phyloP scores from a whole-genome alignment of 2,888 invertebrate genomes.

The Macropis europaea region DNA sequence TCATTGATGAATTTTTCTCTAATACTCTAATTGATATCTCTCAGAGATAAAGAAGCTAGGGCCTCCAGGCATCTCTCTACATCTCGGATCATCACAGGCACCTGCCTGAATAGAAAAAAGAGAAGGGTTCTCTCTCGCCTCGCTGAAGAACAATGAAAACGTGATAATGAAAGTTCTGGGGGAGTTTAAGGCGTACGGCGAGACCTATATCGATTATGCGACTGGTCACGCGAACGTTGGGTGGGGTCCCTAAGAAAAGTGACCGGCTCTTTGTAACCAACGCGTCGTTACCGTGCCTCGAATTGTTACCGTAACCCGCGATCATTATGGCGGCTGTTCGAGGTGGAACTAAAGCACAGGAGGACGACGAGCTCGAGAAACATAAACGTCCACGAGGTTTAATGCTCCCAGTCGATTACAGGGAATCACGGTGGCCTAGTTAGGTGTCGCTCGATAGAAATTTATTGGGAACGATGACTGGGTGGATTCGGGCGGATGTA shows the following conservation, averaged over 20 bases:
- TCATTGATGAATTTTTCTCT: too few species aligned
- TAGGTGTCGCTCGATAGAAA: background rate
- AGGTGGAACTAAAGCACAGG: background rate
- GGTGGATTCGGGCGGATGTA: background rate
- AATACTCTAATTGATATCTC: too few species aligned
- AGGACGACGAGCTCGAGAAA: slow-evolving; percentile 8
- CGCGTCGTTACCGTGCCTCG: slow-evolving; percentile 40
- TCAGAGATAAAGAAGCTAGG: too few species aligned
- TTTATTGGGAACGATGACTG: slow-evolving; percentile 9
- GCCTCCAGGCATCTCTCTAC: too few species aligned
- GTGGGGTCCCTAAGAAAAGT: slow-evolving; percentile 59
- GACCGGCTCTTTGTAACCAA: slow-evolving; percentile 29
- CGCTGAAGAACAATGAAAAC: slow-evolving; percentile 2
- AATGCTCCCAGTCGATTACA: slow-evolving; percentile 1
- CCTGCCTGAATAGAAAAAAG: too few species aligned
- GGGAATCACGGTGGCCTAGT: slow-evolving; percentile 2
- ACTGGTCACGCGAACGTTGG: slow-evolving; percentile 70
- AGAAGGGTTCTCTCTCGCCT: too few species aligned
- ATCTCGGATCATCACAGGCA: too few species aligned
- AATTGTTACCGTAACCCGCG: slow-evolving; percentile 36
- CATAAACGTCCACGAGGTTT: background rate
- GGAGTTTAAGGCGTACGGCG: slow-evolving; percentile 34
- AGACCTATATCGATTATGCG: slow-evolving; percentile 67
- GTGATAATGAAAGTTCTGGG: slow-evolving; percentile 22
- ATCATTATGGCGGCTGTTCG: slow-evolving; percentile 20